Percentiles rank a stretch among this genome's conserved stretches.
These are phyloP conservation scores for Lamprotornis superbus DNA, from an alignment of 2,113 vertebrate species.

Conservation along the genomic window DNA sequence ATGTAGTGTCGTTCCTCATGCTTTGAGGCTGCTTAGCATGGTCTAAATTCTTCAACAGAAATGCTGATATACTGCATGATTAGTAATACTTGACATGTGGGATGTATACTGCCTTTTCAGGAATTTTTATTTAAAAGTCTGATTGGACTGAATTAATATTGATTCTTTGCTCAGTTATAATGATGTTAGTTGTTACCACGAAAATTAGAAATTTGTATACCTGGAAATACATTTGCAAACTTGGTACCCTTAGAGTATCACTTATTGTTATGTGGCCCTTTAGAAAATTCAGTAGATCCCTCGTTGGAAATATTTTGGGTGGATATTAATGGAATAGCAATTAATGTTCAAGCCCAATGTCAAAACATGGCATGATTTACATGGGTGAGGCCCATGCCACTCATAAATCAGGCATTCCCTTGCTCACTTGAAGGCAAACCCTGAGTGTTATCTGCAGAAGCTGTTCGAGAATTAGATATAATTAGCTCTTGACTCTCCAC, in stretches of 20 bases:
- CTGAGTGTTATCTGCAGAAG: background rate
- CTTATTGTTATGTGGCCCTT: background rate
- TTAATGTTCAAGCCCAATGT: background rate
- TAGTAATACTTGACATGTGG: no score
- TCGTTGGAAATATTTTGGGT: background rate
- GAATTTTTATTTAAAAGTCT: background rate
- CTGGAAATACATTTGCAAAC: background rate
- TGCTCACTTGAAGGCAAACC: background rate
- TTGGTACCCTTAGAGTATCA: background rate
- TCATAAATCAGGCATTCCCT: background rate
- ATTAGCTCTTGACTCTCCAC: background rate
- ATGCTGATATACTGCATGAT: no score
- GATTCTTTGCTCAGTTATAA: background rate
- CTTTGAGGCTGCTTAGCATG: no score
- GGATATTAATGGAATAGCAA: background rate
- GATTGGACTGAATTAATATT: background rate
- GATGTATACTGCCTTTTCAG: background rate
- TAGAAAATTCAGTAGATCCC: background rate
- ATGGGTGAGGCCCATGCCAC: background rate
- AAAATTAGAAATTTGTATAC: background rate
- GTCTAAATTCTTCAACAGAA: background rate
- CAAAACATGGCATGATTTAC: background rate
- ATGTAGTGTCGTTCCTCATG: background rate
- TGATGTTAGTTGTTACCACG: background rate
- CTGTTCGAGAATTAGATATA: background rate